A percentile compares a stretch with the other conserved stretches of the same genome.
These are phyloP conservation scores for Parasteatoda lunata DNA, from an alignment of 2,888 invertebrate genomes.

Conservation along the genomic window DNA sequence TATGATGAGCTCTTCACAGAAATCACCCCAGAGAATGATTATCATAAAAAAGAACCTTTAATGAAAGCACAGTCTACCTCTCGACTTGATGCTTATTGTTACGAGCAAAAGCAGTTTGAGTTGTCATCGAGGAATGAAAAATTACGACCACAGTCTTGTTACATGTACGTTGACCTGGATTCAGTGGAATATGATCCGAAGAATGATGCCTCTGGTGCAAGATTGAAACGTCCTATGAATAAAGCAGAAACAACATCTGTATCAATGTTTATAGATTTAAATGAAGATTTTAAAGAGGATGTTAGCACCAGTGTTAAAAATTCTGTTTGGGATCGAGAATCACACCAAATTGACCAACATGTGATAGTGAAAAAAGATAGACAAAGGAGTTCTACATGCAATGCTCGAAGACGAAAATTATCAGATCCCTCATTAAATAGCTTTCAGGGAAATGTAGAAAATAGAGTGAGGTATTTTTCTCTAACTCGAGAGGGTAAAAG, in stretches of 20 bases:
- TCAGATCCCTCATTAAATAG: constrained; percentile 46
- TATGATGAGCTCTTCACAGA: constrained; percentile 57
- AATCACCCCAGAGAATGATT: constrained; percentile 8
- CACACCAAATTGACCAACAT: neutral
- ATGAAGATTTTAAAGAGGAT: constrained; percentile 26
- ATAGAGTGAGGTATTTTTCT: constrained; percentile 26
- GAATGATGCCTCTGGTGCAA: constrained; percentile 14
- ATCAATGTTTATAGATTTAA: constrained; percentile 69
- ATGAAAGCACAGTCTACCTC: constrained; percentile 60
- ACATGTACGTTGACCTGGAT: constrained; percentile 68
- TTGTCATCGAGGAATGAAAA: constrained; percentile 3
- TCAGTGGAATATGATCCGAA: constrained; percentile 40
- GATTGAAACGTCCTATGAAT: neutral
- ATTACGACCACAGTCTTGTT: constrained; percentile 59
- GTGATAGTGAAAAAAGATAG: neutral
- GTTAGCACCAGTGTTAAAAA: constrained; percentile 4
- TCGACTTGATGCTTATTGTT: constrained; percentile 35
- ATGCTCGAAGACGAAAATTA: constrained; percentile 40
- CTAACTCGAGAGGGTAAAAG: constrained; percentile 29
- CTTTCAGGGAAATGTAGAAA: constrained; percentile 6
- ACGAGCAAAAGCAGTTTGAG: constrained; percentile 9
- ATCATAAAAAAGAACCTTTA: constrained; percentile 26
- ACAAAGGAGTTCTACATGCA: neutral
- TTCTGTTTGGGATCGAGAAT: neutral
- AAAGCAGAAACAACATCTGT: constrained; percentile 54